Evolutionary conservation across 1,140 invertebrate species (phyloP), one percentile per base, ranked within the genome.

Genomic region (Formica selysi): DNA sequence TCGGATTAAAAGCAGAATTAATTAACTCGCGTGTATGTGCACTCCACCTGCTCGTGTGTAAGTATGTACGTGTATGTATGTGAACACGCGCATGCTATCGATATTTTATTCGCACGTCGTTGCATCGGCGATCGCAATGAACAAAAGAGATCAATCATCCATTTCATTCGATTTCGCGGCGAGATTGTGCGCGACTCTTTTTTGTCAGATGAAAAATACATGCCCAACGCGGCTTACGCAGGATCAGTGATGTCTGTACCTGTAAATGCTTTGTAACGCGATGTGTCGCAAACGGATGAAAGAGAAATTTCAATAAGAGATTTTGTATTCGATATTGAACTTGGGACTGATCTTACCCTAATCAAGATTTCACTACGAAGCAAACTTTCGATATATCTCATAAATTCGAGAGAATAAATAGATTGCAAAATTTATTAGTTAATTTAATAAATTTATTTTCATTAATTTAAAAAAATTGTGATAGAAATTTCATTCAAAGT

Each of bases 61-160:
- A 16, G 11, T 36, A 16, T 26, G 11, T 19, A 51, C 1, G 6
- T 13, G 6, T 48, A 19, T 67, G 13, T 29, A 13, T 13, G 6
- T 11, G 41, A 44, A 8, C 10, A 0, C 41, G 3, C 26, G n/a
- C 26, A 10, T 2, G n/a, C 57, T 19, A 29, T n/a, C 22, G 41
- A 54, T 26, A 29, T 51, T 85, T 81, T 73, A 81, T 80, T 86
- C 59, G 57, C 64, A 44, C 26, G 80, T 59, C 41, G 29, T 62
- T 65, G 57, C 74, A 74, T 7, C 26, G 32, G 54, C 26, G 32
- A 74, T 74, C 32, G 54, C 22, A 74, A 16, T 11, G 51, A 54
- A 74, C 71, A 74, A 88, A 88, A 83, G 79, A 85, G 79, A 88
- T 88, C 86, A 59, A 87, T 88, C 87, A 84, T 87, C 76, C 44